Base-by-base conservation (phyloP, 2,888 invertebrate genomes). In the Xanthia togata region DNA sequence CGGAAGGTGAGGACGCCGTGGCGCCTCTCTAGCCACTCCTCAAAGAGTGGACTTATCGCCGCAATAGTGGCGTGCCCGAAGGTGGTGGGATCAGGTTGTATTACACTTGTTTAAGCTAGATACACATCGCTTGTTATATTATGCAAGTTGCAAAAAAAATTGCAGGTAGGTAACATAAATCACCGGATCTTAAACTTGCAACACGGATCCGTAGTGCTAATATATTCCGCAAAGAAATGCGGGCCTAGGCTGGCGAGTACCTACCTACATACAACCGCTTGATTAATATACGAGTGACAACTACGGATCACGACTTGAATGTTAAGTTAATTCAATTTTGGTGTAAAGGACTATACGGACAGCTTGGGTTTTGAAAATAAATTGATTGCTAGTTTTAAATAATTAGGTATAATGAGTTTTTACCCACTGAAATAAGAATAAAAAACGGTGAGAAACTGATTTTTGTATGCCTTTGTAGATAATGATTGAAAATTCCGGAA, bases 211-310 rank as follows among this genome's bases (percentile, higher is more conserved):
- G 68, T 76, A 62, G 80, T 53, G 60, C 59, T 85, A 85, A 73
- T 73, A 53, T 72, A 84, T 81, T 75, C 82, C 31, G 74, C 26
- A 78, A 82, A 78, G 63, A 85, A 84, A 84, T 72, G 78, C 38
- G 77, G 73, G 82, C 60, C 14, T 57, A 72, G 31, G 53, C 63
- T 44, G 67, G 71, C 26, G 55, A 59, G 68, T 70, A 67, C 35
- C 64, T 38, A 55, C 55, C 68, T 70, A 67, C 35, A 68, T 38
- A 55, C 55, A 55, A 68, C 44, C 23, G 53, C 23, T 75, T 73
- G 76, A 73, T 76, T 68, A 69, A 73, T 73, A 73, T 76, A 83
- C 76, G 41, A 69, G 31, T 60, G 67, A 69, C 83, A 47, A 70
- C 23, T 5, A 53, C 26, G 67, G 62, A 76, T 38, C 84, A 60